Evolutionary conservation across 2,888 invertebrate species (phyloP).

Genomic region (Sussaba pulchella): DNA sequence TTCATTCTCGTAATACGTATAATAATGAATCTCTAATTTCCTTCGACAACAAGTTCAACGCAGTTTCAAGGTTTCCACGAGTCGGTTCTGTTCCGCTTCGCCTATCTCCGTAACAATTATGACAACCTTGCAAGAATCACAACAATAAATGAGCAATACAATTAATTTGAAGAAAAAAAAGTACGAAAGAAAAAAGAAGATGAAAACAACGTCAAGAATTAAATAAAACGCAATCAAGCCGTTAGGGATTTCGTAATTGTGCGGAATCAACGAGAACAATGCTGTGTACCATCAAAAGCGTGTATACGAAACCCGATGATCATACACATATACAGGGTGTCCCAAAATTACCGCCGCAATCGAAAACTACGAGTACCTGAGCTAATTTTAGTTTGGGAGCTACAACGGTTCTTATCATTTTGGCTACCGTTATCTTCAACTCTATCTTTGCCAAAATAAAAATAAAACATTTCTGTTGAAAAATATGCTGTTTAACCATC

Average conservation of each 20-base stretch:
- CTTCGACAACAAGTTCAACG: background rate
- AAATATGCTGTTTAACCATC: too few species aligned
- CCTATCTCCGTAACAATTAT: background rate
- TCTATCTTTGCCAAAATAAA: too few species aligned
- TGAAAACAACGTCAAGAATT: constrained; percentile 11
- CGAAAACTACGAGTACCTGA: too few species aligned
- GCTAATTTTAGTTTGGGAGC: too few species aligned
- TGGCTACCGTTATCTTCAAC: too few species aligned
- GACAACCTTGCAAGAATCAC: background rate
- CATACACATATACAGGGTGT: too few species aligned
- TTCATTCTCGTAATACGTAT: too few species aligned
- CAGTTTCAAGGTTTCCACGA: background rate
- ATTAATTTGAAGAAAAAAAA: constrained; percentile 7
- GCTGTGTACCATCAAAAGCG: constrained; percentile 36
- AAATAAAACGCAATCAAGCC: constrained; percentile 1
- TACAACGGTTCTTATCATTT: too few species aligned
- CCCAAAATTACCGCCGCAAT: too few species aligned
- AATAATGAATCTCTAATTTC: too few species aligned
- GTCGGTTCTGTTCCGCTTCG: background rate
- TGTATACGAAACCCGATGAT: constrained; percentile 7
- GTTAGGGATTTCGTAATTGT: constrained; percentile 35
- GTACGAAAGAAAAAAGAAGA: background rate
- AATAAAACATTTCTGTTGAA: too few species aligned
- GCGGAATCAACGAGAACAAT: constrained; percentile 47
- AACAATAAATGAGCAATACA: background rate